phyloP scores from a whole-genome alignment of 2,888 invertebrate genomes.

The Calameuta idolon region DNA sequence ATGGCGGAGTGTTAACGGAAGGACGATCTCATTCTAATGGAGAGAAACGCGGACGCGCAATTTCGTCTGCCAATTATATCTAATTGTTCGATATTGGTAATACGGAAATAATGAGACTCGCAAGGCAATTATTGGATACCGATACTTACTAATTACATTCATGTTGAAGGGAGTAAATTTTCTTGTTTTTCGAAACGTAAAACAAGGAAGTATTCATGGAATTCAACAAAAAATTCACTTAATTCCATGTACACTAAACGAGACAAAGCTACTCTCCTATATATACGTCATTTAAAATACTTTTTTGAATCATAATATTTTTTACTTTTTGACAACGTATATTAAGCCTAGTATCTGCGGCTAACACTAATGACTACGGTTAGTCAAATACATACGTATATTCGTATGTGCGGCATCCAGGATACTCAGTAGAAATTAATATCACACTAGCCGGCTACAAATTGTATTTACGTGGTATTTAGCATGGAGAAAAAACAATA shows the following conservation, averaged over 20 bases:
- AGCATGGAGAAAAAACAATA: slow-evolving; percentile 37
- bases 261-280: neutral
- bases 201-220: neutral
- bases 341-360: neutral
- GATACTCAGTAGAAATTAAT: neutral
- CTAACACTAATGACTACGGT: neutral
- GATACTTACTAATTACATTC: neutral
- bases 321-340: neutral
- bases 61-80: neutral
- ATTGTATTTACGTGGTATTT: neutral
- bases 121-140: neutral
- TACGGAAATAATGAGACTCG: neutral
- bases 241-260: neutral
- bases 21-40: neutral
- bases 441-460: neutral
- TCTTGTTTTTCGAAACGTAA: neutral
- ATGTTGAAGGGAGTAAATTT: neutral
- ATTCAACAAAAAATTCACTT: neutral
- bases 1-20: neutral
- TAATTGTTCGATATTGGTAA: neutral
- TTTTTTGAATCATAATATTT: neutral
- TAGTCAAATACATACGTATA: neutral
- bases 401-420: neutral
- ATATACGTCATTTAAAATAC: neutral
- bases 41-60: neutral